A percentile compares a stretch with the other conserved stretches of the same genome.
Evolutionary conservation across 2,113 vertebrate genomes (phyloP).

Genomic region (Polypterus bichir): DNA sequence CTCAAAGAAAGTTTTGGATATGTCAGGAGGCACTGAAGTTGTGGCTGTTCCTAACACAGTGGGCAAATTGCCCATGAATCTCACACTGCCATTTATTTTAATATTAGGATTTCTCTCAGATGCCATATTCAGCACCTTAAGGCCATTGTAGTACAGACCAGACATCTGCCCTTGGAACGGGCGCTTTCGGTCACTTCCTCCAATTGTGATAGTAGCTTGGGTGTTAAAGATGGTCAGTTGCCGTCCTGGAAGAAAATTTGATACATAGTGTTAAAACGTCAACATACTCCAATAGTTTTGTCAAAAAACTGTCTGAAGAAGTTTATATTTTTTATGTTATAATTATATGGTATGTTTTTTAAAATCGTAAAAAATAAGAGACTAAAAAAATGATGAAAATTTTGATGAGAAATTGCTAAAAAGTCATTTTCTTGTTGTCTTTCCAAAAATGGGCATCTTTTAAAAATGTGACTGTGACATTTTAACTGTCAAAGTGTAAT

Average conservation of each 20-base stretch:
- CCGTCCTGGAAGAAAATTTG: conserved; percentile 57
- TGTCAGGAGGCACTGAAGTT: conserved; percentile 82
- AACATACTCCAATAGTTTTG: conserved; percentile 15
- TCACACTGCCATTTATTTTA: conserved; percentile 87
- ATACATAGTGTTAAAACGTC: conserved; percentile 48
- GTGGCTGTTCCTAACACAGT: conserved; percentile 71
- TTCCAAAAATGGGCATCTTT: too few species aligned
- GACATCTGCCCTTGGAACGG: conserved; percentile 97
- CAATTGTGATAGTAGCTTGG: conserved; percentile 93
- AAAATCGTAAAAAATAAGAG: too few species aligned
- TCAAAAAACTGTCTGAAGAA: too few species aligned
- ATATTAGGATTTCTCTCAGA: conserved; percentile 87
- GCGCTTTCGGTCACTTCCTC: conserved; percentile 82
- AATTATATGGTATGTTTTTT: too few species aligned
- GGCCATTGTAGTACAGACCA: conserved; percentile 93
- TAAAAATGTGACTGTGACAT: too few species aligned
- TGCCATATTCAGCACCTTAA: conserved; percentile 95
- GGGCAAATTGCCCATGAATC: conserved; percentile 85
- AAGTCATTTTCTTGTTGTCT: too few species aligned
- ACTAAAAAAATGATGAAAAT: too few species aligned
- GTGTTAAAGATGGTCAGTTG: conserved; percentile 99
- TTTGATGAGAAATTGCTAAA: too few species aligned
- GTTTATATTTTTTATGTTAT: too few species aligned
- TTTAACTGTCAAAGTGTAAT: too few species aligned
- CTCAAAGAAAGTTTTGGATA: conserved; percentile 96